phyloP scores from a whole-genome alignment of 2,113 vertebrate genomes.

The Coregonus clupeaformis region DNA sequence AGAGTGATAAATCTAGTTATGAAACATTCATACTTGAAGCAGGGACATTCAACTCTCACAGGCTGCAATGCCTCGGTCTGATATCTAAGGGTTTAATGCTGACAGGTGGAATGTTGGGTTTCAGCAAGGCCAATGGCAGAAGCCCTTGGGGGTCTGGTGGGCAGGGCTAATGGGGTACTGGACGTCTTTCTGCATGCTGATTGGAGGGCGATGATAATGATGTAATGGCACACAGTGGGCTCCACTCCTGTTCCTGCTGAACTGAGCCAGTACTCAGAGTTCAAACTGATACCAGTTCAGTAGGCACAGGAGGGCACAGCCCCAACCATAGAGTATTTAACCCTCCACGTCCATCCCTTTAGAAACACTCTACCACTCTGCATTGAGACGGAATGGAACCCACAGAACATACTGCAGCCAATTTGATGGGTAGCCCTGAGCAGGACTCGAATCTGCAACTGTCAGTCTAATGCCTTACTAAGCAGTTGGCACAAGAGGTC shows the following conservation, averaged over 20 bases:
- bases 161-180: constrained; percentile 4
- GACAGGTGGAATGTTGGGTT: constrained; percentile 37
- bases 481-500: too few species aligned
- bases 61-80: constrained; percentile 18
- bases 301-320: constrained; percentile 79
- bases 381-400: not conserved
- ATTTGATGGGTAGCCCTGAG: too few species aligned
- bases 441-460: too few species aligned
- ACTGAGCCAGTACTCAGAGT: constrained; percentile 79
- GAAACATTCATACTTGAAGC: constrained; percentile 53
- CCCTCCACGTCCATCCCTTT: not conserved
- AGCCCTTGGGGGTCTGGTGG: not conserved
- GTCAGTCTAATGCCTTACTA: too few species aligned
- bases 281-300: constrained; percentile 84
- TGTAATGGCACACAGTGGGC: constrained; percentile 41
- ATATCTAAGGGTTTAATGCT: constrained; percentile 19
- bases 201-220: constrained; percentile 13
- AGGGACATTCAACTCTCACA: constrained; percentile 11
- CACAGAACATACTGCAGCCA: too few species aligned
- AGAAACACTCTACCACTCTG: not conserved
- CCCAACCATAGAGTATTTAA: constrained; percentile 27
- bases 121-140: constrained; percentile 30
- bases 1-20: constrained; percentile 34
- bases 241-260: constrained; percentile 85
- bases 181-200: constrained; percentile 6